A percentile compares a stretch with the other conserved stretches of the same genome.
These are phyloP conservation scores for Phoeniculus purpureus DNA, from an alignment of 2,797 vertebrate genomes.

Conservation along the genomic window DNA sequence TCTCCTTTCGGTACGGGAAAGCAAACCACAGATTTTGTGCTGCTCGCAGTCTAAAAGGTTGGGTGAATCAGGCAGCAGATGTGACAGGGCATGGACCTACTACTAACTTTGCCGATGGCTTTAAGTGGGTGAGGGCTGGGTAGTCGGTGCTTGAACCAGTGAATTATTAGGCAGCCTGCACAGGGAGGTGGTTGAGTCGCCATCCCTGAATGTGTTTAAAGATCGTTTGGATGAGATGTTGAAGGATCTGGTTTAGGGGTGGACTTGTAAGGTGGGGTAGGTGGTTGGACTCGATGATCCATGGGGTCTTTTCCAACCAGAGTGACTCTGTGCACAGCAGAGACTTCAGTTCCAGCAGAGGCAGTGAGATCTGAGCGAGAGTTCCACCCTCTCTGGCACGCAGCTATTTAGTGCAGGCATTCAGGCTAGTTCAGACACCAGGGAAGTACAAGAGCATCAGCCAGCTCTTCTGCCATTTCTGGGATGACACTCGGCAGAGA, in stretches of 20 bases:
- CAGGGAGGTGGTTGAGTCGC: too few relatives aligned
- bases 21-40: not conserved
- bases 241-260: too few relatives aligned
- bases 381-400: not conserved
- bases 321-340: too few relatives aligned
- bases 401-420: not conserved
- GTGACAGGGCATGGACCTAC: not conserved
- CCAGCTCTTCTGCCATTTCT: not conserved
- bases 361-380: not conserved
- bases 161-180: conserved; percentile 36
- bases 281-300: too few relatives aligned
- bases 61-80: not conserved
- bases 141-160: not conserved
- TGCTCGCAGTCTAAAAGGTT: not conserved
- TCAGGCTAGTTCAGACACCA: not conserved
- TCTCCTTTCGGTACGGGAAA: conserved; percentile 13
- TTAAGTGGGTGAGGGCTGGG: not conserved
- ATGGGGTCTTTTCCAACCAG: too few relatives aligned
- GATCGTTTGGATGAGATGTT: too few relatives aligned
- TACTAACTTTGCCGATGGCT: not conserved
- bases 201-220: too few relatives aligned
- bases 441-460: not conserved
- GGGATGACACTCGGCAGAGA: not conserved
- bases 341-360: not conserved
- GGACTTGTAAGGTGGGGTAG: too few relatives aligned